These are phyloP conservation scores for Camelus dromedarius DNA, from an alignment of 2,113 vertebrate species.

Conservation along the genomic window DNA sequence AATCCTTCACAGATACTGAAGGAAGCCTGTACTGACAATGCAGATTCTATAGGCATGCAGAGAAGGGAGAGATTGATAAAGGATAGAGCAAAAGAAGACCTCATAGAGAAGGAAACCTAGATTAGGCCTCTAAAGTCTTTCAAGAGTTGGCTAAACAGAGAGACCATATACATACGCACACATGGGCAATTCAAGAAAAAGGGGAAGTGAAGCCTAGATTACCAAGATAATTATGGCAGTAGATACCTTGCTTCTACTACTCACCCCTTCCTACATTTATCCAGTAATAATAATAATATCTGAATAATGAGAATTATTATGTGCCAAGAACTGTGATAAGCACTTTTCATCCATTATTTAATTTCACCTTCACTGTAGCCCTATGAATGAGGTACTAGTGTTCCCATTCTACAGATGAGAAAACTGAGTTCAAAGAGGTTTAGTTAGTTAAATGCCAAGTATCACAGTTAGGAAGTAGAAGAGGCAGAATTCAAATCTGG, in stretches of 20 bases:
- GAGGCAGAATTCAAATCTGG: constrained; percentile 27
- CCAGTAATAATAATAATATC: background rate
- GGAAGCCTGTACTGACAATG: background rate
- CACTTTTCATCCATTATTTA: background rate
- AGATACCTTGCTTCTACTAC: background rate
- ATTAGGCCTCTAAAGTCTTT: background rate
- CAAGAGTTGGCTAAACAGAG: background rate
- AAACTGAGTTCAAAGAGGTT: constrained; percentile 1
- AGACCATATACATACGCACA: background rate
- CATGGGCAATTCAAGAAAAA: background rate
- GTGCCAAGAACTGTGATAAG: background rate
- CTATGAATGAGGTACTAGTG: background rate
- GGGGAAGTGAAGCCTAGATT: background rate
- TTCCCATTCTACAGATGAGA: background rate
- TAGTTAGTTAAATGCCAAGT: background rate
- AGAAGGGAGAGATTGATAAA: background rate
- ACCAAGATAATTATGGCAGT: background rate
- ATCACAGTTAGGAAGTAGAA: background rate
- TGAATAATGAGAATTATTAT: background rate
- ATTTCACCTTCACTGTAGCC: constrained; percentile 25
- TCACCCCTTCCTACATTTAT: background rate
- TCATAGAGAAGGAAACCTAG: background rate
- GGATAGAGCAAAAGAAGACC: background rate
- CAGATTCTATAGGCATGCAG: background rate
- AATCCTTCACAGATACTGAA: background rate